A percentile compares a stretch with the other conserved stretches of the same genome.
phyloP scores from a whole-genome alignment of 64 coral and sea anemone species.

The Actinia tenebrosa region DNA sequence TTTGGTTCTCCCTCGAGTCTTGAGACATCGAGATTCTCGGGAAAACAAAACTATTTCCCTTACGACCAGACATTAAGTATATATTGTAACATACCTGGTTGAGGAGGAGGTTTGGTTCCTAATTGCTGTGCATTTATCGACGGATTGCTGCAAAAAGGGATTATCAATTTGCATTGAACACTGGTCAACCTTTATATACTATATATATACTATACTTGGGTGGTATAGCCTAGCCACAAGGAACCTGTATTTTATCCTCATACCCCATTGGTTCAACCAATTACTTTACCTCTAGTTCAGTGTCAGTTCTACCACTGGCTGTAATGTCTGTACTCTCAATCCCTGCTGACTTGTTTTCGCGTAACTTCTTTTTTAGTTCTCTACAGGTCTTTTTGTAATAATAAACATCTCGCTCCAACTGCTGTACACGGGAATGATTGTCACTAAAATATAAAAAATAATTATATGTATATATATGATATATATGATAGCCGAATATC shows the following conservation, averaged over 20 bases:
- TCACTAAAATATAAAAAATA: constrained; percentile 39
- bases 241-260: too few relatives aligned
- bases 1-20: too few relatives aligned
- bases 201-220: too few relatives aligned
- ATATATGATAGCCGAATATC: too few relatives aligned
- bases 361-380: constrained; percentile 91
- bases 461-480: too few relatives aligned
- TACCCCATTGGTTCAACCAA: too few relatives aligned
- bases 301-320: neutral
- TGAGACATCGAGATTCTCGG: too few relatives aligned
- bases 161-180: neutral
- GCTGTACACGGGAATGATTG: constrained; percentile 44
- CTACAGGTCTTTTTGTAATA: constrained; percentile 98
- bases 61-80: too few relatives aligned
- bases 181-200: too few relatives aligned
- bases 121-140: neutral
- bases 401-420: constrained; percentile 92
- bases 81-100: neutral
- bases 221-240: too few relatives aligned
- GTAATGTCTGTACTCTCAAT: constrained; percentile 38
- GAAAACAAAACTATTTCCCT: too few relatives aligned
- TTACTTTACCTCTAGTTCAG: neutral
- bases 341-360: constrained; percentile 57
- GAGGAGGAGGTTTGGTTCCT: neutral
- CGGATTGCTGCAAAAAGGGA: neutral